A percentile compares a stretch with the other conserved stretches of the same genome.
Evolutionary conservation across 2,888 invertebrate genomes (phyloP).

Genomic region (Thymelicus lineola): DNA sequence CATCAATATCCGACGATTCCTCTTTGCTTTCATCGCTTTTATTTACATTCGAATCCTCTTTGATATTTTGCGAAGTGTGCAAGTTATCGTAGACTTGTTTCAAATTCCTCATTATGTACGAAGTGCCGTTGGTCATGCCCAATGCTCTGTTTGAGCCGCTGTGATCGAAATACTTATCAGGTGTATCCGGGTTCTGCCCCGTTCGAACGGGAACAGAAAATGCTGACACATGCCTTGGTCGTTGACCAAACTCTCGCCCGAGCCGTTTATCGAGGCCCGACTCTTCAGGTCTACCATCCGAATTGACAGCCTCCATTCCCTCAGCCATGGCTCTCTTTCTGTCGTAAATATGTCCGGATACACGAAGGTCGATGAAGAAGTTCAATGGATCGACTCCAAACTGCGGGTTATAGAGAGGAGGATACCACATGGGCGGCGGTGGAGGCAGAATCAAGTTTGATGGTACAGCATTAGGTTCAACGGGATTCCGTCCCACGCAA

Average conservation of each 20-base stretch:
- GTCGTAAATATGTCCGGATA: slow-evolving; percentile 93
- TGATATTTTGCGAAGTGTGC: slow-evolving; percentile 61
- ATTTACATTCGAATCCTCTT: slow-evolving; percentile 61
- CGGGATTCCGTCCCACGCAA: slow-evolving; percentile 62
- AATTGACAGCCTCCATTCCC: slow-evolving; percentile 67
- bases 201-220: slow-evolving; percentile 89
- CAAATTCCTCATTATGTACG: slow-evolving; percentile 91
- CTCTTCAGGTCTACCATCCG: slow-evolving; percentile 65
- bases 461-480: slow-evolving; percentile 65
- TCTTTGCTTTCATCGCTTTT: slow-evolving; percentile 64
- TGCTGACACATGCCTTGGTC: slow-evolving; percentile 89
- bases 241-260: slow-evolving; percentile 70
- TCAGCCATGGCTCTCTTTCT: slow-evolving; percentile 87
- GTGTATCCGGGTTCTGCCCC: slow-evolving; percentile 62
- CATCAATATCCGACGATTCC: slow-evolving; percentile 74
- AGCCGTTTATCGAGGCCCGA: slow-evolving; percentile 66
- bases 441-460: slow-evolving; percentile 87
- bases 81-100: slow-evolving; percentile 89
- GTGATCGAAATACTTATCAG: slow-evolving; percentile 72
- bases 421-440: slow-evolving; percentile 93
- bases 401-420: slow-evolving; percentile 90
- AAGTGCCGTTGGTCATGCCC: slow-evolving; percentile 82
- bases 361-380: slow-evolving; percentile 93
- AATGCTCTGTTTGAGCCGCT: slow-evolving; percentile 41
- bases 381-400: slow-evolving; percentile 94